These are phyloP conservation scores for Herminia tarsipennalis DNA, from an alignment of 2,888 invertebrate genomes.

Conservation along the genomic window DNA sequence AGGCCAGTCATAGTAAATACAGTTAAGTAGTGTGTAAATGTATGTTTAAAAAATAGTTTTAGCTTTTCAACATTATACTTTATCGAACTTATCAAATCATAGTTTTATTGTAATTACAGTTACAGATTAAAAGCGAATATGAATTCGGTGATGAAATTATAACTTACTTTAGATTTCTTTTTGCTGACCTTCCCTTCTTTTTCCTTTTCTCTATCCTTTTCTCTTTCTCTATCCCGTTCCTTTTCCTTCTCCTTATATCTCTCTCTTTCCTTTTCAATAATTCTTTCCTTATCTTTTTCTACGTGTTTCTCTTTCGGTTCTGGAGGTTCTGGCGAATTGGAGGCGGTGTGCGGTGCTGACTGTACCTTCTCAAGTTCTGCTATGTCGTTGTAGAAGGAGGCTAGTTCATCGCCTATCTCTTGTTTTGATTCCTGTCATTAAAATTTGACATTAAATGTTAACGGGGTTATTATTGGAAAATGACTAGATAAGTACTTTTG, in stretches of 20 bases:
- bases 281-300: slow-evolving; percentile 12
- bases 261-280: slow-evolving; percentile 20
- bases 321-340: slow-evolving; percentile 45
- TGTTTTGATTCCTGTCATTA: slow-evolving; percentile 58
- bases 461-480: too few species aligned
- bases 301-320: slow-evolving; percentile 23
- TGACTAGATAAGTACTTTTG: too few species aligned
- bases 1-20: too few species aligned
- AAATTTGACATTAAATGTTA: background rate
- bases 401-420: slow-evolving; percentile 78
- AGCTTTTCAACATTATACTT: too few species aligned
- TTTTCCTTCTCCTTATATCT: slow-evolving; percentile 22
- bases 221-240: slow-evolving; percentile 26
- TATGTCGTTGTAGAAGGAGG: slow-evolving; percentile 84
- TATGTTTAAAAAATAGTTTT: too few species aligned
- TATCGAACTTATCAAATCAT: too few species aligned
- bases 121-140: background rate
- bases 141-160: too few species aligned
- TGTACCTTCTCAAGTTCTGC: slow-evolving; percentile 76
- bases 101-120: too few species aligned
- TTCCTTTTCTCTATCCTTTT: slow-evolving; percentile 28
- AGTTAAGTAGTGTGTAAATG: too few species aligned
- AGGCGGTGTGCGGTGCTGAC: slow-evolving; percentile 35
- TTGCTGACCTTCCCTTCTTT: slow-evolving; percentile 41
- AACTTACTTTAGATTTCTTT: slow-evolving; percentile 63